Evolutionary conservation across 2,113 vertebrate genomes (phyloP).

Genomic region (Colaptes auratus): DNA sequence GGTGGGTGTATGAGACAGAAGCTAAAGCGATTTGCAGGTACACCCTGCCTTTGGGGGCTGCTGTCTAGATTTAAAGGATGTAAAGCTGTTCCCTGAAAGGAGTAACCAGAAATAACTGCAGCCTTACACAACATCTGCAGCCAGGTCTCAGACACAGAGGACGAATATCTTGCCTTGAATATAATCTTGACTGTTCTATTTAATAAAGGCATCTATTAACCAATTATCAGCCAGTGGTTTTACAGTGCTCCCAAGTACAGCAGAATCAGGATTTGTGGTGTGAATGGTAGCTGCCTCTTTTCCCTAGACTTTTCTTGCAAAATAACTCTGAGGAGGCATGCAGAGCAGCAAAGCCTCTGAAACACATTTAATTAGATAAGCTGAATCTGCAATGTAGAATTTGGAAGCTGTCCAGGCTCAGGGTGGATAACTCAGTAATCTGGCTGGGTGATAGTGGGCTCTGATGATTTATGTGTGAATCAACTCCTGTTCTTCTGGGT

Average conservation of each 20-base stretch:
- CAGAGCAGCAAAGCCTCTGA: slow-evolving; percentile 10
- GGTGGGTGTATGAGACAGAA: background rate
- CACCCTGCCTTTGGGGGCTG: background rate
- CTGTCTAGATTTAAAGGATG: background rate
- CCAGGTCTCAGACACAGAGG: background rate
- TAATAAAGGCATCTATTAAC: background rate
- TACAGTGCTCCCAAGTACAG: background rate
- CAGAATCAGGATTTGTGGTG: background rate
- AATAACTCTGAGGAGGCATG: background rate
- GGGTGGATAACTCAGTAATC: slow-evolving; percentile 14
- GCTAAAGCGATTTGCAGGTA: background rate
- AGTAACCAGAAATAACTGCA: background rate
- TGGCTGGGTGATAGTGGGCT: background rate
- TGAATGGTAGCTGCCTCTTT: background rate
- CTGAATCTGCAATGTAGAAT: slow-evolving; percentile 28
- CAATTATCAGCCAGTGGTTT: background rate
- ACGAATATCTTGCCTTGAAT: background rate
- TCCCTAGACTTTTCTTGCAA: background rate
- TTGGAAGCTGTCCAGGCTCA: background rate
- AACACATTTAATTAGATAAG: slow-evolving; percentile 40
- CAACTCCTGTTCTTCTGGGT: background rate
- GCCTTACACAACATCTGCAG: background rate
- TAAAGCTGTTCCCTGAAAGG: background rate
- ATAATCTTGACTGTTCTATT: background rate
- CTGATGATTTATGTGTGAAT: background rate